These are phyloP conservation scores for Varroa destructor DNA, from an alignment of 1,140 invertebrate species.

Conservation along the genomic window DNA sequence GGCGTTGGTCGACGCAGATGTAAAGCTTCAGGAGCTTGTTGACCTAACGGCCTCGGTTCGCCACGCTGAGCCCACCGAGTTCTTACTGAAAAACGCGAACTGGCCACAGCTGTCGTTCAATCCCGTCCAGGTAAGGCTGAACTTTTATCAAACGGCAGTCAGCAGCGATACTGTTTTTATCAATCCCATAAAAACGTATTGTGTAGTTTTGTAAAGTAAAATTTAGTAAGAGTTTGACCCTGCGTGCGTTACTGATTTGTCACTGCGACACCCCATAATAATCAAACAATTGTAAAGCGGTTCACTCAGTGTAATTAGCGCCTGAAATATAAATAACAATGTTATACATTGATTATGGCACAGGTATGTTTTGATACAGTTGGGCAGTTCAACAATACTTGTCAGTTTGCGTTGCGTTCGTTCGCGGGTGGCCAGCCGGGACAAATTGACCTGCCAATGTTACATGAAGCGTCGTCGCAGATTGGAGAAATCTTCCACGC, in stretches of 20 bases:
- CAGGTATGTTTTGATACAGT: constrained; percentile 18
- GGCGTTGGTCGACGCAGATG: constrained; percentile 6
- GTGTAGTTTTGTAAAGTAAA: too few relatives aligned
- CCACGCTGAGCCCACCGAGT: constrained; percentile 1
- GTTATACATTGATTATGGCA: too few relatives aligned
- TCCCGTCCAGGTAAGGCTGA: neutral
- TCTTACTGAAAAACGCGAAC: constrained; percentile 4
- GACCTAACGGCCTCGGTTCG: constrained; percentile 19
- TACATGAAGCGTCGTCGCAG: constrained; percentile 2
- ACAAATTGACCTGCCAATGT: constrained; percentile 5
- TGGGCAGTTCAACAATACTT: constrained; percentile 17
- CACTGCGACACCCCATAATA: too few relatives aligned
- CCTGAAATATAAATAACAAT: too few relatives aligned
- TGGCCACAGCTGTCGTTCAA: constrained; percentile 17
- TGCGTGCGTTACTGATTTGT: too few relatives aligned
- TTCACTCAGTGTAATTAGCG: too few relatives aligned
- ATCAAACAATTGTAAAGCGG: too few relatives aligned
- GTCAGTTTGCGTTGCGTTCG: constrained; percentile 8
- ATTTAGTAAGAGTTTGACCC: too few relatives aligned
- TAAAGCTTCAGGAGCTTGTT: constrained; percentile 17
- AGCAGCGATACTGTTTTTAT: too few relatives aligned
- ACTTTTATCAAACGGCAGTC: too few relatives aligned
- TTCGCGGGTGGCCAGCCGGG: neutral
- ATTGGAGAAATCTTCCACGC: constrained; percentile 15
- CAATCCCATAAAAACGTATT: too few relatives aligned